Evolutionary conservation across 2,797 vertebrate species (phyloP).

Genomic region (Manis pentadactyla): DNA sequence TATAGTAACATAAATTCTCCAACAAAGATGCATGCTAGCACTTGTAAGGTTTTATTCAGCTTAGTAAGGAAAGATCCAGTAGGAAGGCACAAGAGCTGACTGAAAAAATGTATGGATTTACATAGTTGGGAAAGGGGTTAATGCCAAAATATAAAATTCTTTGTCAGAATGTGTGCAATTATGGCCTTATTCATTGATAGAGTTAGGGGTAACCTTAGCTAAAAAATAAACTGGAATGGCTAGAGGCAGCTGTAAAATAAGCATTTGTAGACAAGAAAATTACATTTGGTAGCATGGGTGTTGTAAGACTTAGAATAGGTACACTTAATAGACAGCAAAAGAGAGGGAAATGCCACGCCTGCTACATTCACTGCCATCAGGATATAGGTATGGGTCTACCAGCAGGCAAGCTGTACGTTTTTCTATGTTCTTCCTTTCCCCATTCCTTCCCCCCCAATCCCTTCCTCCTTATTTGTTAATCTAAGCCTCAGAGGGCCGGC

Average conservation of each 20-base stretch:
- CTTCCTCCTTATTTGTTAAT: not conserved
- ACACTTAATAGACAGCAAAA: not conserved
- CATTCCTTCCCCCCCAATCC: not conserved
- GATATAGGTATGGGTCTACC: not conserved
- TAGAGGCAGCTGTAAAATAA: not conserved
- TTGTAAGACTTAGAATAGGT: not conserved
- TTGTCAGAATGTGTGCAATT: not conserved
- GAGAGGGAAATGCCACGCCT: no score
- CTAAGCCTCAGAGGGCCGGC: not conserved
- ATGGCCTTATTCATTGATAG: not conserved
- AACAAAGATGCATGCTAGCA: not conserved
- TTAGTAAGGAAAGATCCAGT: not conserved
- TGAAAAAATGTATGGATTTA: not conserved
- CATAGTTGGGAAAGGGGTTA: not conserved
- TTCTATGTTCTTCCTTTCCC: not conserved
- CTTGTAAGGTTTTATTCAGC: not conserved
- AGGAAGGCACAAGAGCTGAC: not conserved
- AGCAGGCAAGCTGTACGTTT: not conserved
- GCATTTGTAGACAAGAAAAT: not conserved
- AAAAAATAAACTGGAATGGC: not conserved
- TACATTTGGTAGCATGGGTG: not conserved
- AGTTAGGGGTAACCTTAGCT: not conserved
- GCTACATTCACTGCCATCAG: not conserved
- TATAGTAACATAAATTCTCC: not conserved
- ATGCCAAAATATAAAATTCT: not conserved